Percentiles rank a stretch among this genome's conserved stretches.
phyloP scores from a whole-genome alignment of 1,140 invertebrate genomes.

The Acromyrmex charruanus region DNA sequence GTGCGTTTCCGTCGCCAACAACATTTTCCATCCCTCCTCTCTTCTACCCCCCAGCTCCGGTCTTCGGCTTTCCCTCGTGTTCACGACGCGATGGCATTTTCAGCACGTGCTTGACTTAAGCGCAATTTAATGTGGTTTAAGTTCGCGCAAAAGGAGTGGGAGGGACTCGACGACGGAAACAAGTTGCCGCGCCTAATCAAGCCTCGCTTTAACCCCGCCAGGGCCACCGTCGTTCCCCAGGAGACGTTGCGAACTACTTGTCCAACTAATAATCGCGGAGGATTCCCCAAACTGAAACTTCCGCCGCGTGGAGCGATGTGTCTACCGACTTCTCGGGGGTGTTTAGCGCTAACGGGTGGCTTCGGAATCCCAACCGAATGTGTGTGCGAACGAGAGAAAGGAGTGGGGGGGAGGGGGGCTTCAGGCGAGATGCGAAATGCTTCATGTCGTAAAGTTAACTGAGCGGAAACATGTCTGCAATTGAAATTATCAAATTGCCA shows the following conservation, averaged over 20 bases:
- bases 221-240: conserved; percentile 42
- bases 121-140: conserved; percentile 85
- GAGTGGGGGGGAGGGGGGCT: background rate
- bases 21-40: conserved; percentile 19
- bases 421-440: background rate
- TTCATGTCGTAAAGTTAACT: background rate
- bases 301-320: conserved; percentile 59
- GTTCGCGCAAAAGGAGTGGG: conserved; percentile 76
- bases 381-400: background rate
- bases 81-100: conserved; percentile 68
- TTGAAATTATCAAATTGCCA: background rate
- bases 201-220: conserved; percentile 80
- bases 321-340: conserved; percentile 20
- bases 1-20: conserved; percentile 59
- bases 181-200: conserved; percentile 83
- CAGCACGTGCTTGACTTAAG: conserved; percentile 82
- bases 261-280: conserved; percentile 84
- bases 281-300: conserved; percentile 80
- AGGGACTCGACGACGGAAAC: conserved; percentile 76
- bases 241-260: conserved; percentile 81
- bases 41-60: background rate
- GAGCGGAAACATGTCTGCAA: background rate
- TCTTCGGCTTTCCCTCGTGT: background rate
- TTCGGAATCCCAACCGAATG: conserved; percentile 43
- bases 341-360: conserved; percentile 51